Base-by-base conservation (phyloP, 2,797 vertebrate genomes). In the Argya squamiceps region DNA sequence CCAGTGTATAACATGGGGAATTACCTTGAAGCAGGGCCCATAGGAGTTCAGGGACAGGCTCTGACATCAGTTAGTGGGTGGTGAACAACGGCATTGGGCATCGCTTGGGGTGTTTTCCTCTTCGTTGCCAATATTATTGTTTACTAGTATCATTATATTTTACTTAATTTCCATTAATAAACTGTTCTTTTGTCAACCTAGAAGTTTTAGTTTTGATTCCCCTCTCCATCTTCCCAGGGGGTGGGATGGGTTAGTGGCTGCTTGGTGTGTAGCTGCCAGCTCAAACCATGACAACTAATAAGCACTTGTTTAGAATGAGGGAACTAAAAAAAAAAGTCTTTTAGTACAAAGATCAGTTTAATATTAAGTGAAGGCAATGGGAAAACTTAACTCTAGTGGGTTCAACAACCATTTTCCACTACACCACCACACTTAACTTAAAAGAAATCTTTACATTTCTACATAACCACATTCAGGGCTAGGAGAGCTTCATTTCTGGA, bases 181-280 rank as follows among this genome's bases (percentile, higher is more conserved):
- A 10, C 21, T 46, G 18, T 15, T 65, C 18, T 59, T 58, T 34
- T n/a, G 12, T 50, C 50, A 34, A 4, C 4, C 8, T 44, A 19
- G 23, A 43, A 26, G 36, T 62, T 55, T 47, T 26, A 27, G 24
- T 52, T 78, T 46, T 52, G 44, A 46, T 52, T 78, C 37, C 52
- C 26, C 21, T 52, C n/a, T 19, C 52, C 22, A 20, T 52, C 52
- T 24, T 9, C 19, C 26, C 0, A 0, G 2, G 24, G 12, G 1
- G 2, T 18, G 10, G 19, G 39, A 27, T 16, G 13, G 21, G 15
- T 20, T 13, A 46, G 17, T 63, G 43, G 64, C n/a, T 63, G 19
- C 0, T 0, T 29, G 79, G 11, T 37, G 16, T 2, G 2, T 34
- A 64, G 58, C 46, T 52, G 65, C 34, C 46, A 41, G 39, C 26